Conservation (phyloP, 2,113 vertebrate genomes). For the Perognathus longimembris region DNA sequence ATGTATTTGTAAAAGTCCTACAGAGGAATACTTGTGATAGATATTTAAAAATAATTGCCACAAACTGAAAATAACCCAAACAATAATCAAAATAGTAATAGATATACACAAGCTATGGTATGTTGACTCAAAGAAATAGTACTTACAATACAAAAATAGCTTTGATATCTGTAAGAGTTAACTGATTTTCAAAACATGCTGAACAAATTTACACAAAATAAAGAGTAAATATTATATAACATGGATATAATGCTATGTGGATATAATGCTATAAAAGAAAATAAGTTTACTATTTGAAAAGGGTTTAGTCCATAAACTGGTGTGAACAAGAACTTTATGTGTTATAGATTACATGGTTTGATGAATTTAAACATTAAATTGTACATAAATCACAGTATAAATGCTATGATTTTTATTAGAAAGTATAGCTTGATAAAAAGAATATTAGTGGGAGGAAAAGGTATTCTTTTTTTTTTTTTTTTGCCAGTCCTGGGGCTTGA, state of each 20-base stretch:
- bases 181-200: neutral
- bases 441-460: neutral
- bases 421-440: constrained; percentile 50
- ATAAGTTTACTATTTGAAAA: constrained; percentile 39
- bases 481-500: too few species aligned
- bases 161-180: neutral
- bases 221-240: neutral
- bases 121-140: neutral
- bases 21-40: neutral
- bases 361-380: constrained; percentile 53
- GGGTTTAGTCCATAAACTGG: neutral
- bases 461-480: constrained; percentile 10
- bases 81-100: neutral
- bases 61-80: neutral
- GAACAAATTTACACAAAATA: neutral
- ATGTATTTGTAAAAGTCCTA: neutral
- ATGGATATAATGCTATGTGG: neutral
- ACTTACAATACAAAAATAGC: neutral
- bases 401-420: constrained; percentile 3
- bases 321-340: neutral
- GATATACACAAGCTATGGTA: neutral
- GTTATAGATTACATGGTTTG: neutral
- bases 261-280: neutral
- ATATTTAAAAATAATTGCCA: neutral
- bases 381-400: neutral